Conservation (phyloP, 2,113 vertebrate genomes). For the Pao palembangensis region DNA sequence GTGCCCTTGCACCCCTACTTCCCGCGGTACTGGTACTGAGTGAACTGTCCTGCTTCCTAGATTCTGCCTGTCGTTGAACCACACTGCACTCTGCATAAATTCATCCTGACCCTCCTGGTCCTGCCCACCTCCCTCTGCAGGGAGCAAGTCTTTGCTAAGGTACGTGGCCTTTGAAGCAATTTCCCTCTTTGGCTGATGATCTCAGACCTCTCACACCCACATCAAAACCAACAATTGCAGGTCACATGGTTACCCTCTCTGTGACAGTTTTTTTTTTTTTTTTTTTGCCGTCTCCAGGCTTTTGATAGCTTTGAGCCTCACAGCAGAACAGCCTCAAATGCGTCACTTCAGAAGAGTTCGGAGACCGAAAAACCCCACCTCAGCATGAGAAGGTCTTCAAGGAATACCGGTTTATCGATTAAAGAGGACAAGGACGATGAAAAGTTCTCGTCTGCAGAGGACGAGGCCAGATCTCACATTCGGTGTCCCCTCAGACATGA, state of each 20-base stretch:
- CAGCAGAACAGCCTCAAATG: too few species aligned
- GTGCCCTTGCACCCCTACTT: too few species aligned
- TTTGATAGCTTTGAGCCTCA: too few species aligned
- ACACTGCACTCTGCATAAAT: constrained; percentile 27
- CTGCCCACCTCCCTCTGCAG: constrained; percentile 56
- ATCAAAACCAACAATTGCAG: too few species aligned
- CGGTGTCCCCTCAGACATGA: neutral
- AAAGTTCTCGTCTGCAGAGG: constrained; percentile 3
- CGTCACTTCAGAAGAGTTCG: too few species aligned
- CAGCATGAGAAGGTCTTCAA: too few species aligned
- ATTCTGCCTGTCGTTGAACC: constrained; percentile 27
- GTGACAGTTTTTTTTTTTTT: too few species aligned
- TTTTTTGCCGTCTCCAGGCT: too few species aligned
- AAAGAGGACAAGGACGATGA: neutral
- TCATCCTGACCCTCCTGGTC: constrained; percentile 64
- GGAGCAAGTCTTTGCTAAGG: constrained; percentile 58
- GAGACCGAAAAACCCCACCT: too few species aligned
- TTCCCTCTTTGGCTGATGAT: neutral
- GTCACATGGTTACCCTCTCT: too few species aligned
- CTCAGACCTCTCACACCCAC: neutral
- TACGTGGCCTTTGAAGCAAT: constrained; percentile 32
- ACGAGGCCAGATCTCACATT: neutral
- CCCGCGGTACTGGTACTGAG: too few species aligned
- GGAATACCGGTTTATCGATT: neutral
- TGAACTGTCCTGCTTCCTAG: neutral